Base-by-base conservation (phyloP, 2,888 invertebrate genomes). In the Callyntrura guangdongensis region DNA sequence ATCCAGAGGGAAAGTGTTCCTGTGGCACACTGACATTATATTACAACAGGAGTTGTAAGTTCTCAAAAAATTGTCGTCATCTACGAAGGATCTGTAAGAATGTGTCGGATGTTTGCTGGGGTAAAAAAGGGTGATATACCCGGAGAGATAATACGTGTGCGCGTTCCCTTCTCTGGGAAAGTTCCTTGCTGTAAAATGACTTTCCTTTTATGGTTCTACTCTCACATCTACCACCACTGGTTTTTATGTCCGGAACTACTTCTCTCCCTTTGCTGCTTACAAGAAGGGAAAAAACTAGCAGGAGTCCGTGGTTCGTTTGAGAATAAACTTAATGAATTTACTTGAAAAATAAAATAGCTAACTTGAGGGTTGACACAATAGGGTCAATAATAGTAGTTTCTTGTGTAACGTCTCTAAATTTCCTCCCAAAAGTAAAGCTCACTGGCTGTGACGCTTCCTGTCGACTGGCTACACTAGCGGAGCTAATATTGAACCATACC, bases 11-110 rank as follows among this genome's bases (percentile, higher is more conserved):
- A 72, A 90, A 90, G 47, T 86, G 86, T 47, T 90, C 81, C 86
- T 90, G 81, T 90, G 90, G 86, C 90, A 86, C 74, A 90, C 69
- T 86, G 86, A 90, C 90, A 90, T 86, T 86, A 64, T 74, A 72
- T 45, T 59, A 82, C 82, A 12, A 36, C 67, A 4, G 20, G 22
- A 67, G 67, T 49, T 22, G 47, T 36, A 77, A 59, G 27, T 64
- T 22, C 64, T 45, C 72, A 47, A 77, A 77, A 86, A 86, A 74
- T 72, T 82, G 82, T 82, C 61, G 25, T 56, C 53, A 53, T 56
- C 53, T 77, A 53, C 11, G 56, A 56, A 25, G 61, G 77, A 77
- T 61, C 49, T 77, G 47, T 25, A 56, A 47, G 36, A 74, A 77
- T 64, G 79, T 61, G 67, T 61, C 74, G 85, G 85, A 86, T 86